Evolutionary conservation across 2,888 invertebrate species (phyloP).

Genomic region (Rotaria magnacalcarata): DNA sequence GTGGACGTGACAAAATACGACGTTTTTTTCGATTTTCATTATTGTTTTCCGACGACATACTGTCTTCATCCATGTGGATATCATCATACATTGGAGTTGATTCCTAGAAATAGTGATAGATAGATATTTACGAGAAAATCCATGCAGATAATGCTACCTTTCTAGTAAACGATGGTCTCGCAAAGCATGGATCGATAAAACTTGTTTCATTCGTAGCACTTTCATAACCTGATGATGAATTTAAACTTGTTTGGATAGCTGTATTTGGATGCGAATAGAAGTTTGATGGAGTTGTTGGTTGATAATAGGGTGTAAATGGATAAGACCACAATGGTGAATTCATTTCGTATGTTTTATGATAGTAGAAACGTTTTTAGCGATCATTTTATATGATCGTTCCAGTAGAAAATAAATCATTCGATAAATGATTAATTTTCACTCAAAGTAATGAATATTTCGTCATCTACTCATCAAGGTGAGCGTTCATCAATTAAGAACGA

Average conservation of each 20-base stretch:
- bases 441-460: neutral
- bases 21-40: neutral
- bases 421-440: neutral
- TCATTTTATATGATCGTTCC: neutral
- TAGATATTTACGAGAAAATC: too few species aligned
- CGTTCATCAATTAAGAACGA: neutral
- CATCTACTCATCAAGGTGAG: neutral
- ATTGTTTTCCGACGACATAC: too few species aligned
- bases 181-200: neutral
- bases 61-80: too few species aligned
- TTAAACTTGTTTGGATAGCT: neutral
- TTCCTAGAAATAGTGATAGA: neutral
- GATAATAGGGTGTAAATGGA: neutral
- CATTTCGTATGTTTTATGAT: neutral
- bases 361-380: too few species aligned
- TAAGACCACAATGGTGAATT: neutral
- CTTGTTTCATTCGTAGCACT: neutral
- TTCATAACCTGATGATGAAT: slow-evolving; percentile 5
- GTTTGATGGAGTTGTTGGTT: neutral
- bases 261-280: neutral
- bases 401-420: neutral
- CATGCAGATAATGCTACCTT: neutral
- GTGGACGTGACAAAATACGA: neutral
- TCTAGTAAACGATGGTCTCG: neutral
- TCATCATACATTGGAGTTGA: neutral